These are phyloP conservation scores for Volucella bombylans DNA, from an alignment of 2,888 invertebrate genomes.

Conservation along the genomic window DNA sequence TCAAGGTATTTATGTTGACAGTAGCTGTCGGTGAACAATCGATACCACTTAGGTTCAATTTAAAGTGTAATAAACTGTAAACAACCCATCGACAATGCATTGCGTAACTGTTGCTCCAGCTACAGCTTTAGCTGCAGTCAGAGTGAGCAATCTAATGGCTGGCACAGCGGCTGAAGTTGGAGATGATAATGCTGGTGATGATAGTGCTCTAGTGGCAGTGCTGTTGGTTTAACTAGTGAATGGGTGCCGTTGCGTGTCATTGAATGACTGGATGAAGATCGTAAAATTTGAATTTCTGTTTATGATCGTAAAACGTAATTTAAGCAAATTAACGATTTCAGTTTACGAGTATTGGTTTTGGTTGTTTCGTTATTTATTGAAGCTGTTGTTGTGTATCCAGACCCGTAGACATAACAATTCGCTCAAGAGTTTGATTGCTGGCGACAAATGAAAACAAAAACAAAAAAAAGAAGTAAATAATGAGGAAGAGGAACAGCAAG, in stretches of 20 bases:
- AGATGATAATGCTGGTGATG: neutral
- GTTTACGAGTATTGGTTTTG: slow-evolving; percentile 38
- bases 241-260: slow-evolving; percentile 36
- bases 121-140: neutral
- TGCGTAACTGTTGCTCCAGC: slow-evolving; percentile 51
- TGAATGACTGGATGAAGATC: slow-evolving; percentile 54
- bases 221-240: neutral
- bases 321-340: slow-evolving; percentile 58
- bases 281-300: slow-evolving; percentile 59
- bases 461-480: slow-evolving; percentile 3
- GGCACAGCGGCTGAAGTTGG: too few relatives aligned
- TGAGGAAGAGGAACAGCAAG: slow-evolving; percentile 16
- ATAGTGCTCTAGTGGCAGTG: neutral
- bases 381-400: too few relatives aligned
- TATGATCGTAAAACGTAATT: slow-evolving; percentile 57
- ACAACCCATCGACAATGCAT: slow-evolving; percentile 61
- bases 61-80: slow-evolving; percentile 72
- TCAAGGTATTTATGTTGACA: slow-evolving; percentile 62
- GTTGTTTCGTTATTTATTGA: slow-evolving; percentile 3
- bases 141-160: too few relatives aligned
- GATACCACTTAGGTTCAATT: slow-evolving; percentile 70
- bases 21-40: slow-evolving; percentile 72
- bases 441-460: slow-evolving; percentile 40
- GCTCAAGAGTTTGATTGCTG: slow-evolving; percentile 28
- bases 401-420: slow-evolving; percentile 10